Conservation (phyloP, 1,140 invertebrate species). For the Gonatopus flavifemur region DNA sequence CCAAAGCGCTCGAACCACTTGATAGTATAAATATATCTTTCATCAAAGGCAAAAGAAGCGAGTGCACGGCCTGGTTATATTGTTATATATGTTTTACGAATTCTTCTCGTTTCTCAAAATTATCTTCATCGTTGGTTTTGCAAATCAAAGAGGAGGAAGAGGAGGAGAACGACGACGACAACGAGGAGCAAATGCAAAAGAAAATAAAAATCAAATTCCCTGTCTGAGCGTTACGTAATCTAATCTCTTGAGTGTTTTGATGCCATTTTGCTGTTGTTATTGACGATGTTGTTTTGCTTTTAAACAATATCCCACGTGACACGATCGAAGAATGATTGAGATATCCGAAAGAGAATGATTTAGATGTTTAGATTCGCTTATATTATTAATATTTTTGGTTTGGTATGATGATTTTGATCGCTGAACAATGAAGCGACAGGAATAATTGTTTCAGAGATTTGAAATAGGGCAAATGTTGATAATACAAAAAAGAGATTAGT, state of each 20-base stretch:
- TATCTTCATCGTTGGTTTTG: not conserved
- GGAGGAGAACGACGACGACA: slow-evolving; percentile 7
- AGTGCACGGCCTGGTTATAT: slow-evolving; percentile 13
- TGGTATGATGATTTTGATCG: no score
- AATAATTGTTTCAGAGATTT: no score
- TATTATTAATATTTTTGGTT: no score
- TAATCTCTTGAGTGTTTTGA: slow-evolving; percentile 2
- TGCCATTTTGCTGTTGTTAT: no score
- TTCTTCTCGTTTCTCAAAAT: slow-evolving; percentile 9
- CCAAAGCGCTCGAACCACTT: slow-evolving; percentile 36
- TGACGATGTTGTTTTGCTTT: no score
- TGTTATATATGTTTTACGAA: slow-evolving; percentile 20
- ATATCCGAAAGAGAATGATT: no score
- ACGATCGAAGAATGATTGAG: no score
- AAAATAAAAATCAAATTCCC: not conserved
- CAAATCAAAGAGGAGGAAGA: not conserved
- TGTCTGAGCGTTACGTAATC: slow-evolving; percentile 1
- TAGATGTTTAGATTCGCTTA: no score
- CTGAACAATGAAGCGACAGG: no score
- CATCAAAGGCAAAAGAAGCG: slow-evolving; percentile 30
- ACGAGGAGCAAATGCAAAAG: not conserved
- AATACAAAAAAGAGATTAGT: no score
- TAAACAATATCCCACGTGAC: no score
- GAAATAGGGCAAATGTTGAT: no score
- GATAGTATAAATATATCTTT: slow-evolving; percentile 47